Evolutionary conservation across 2,113 vertebrate genomes (phyloP).

Genomic region (Ia io): DNA sequence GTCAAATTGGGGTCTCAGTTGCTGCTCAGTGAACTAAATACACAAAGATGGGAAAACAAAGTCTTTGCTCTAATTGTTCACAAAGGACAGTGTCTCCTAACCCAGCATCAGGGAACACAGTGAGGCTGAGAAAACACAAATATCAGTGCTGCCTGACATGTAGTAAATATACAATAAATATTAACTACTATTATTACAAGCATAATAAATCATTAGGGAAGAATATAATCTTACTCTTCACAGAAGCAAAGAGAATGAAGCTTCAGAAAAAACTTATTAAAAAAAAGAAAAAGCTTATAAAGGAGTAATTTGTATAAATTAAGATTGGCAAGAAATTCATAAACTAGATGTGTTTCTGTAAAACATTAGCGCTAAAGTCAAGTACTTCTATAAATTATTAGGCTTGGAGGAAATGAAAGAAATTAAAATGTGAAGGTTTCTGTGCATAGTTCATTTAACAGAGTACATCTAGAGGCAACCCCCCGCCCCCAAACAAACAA

Average conservation of each 20-base stretch:
- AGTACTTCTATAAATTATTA: slow-evolving; percentile 4
- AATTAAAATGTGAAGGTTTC: slow-evolving; percentile 6
- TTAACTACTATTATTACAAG: background rate
- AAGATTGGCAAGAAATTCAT: slow-evolving; percentile 24
- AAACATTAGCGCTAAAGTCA: background rate
- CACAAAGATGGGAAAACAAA: background rate
- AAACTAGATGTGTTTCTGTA: background rate
- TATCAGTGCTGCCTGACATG: background rate
- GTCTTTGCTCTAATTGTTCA: background rate
- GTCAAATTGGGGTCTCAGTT: background rate
- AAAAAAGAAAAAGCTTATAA: background rate
- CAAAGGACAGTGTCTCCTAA: background rate
- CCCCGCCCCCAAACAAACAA: too few relatives aligned
- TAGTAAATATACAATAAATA: background rate
- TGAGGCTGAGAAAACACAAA: background rate
- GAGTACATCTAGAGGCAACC: slow-evolving; percentile 24
- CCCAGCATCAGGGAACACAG: background rate
- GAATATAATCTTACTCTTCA: background rate
- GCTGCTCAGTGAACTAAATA: background rate
- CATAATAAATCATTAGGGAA: background rate
- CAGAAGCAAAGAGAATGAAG: background rate
- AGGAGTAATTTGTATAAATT: slow-evolving; percentile 25
- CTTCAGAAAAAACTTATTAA: background rate
- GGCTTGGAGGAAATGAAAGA: background rate
- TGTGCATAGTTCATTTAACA: background rate